Base-by-base conservation (phyloP, 2,797 vertebrate species). In the Bradypodion pumilum region DNA sequence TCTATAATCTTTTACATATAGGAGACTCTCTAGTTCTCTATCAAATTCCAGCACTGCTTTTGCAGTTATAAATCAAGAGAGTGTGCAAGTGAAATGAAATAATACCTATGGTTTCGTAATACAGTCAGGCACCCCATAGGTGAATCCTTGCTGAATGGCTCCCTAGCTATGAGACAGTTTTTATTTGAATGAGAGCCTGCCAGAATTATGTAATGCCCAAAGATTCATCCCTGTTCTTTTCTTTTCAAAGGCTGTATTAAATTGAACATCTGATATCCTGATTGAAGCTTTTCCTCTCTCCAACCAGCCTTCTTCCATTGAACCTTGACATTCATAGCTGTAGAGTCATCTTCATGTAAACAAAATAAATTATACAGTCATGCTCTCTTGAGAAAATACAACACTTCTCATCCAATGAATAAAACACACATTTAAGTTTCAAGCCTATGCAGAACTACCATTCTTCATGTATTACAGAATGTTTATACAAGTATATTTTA, bases 301-400 rank as follows among this genome's bases (percentile, higher is more conserved):
- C 21, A 77, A 27, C 1, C 1, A 49, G 40, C 52, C 79, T 70
- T 81, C 88, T 80, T 87, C 74, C 78, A 85, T 78, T 82, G 78
- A 80, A 60, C 81, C 35, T 32, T 85, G n/a, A 70, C 80, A 80
- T 40, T 62, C 0, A 0, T 74, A 88, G 35, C 37, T 85, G n/a
- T 32, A 89, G 77, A 88, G 75, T 90, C 89, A 19, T 85, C 89
- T 82, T 60, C 82, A 29, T 86, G 80, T 82, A 93, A 92, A 90
- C 90, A 91, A 88, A 82, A 90, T 92, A 90, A 93, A 91, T 92
- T 92, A 91, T 32, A 78, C 37, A 85, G 19, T 56, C 60, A 60
- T 76, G 35, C 4, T 88, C 72, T 88, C 87, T 80, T 73, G 68
- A 77, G 82, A 91, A 91, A 92, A 93, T 81, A 91, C 86, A 88